Conservation (phyloP, 1,140 invertebrate genomes). For the Elysia chlorotica region DNA sequence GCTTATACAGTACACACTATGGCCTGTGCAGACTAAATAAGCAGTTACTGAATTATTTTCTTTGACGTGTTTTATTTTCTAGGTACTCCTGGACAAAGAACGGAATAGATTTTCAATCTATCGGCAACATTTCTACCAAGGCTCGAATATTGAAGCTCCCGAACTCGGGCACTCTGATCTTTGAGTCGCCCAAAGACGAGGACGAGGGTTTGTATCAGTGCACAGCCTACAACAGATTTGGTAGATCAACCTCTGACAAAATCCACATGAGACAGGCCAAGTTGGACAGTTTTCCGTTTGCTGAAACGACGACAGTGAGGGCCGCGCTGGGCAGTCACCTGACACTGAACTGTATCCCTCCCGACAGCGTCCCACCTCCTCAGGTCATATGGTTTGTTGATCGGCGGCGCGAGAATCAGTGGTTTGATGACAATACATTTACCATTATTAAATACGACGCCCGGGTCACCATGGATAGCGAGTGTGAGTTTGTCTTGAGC, state of each 20-base stretch:
- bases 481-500: too few relatives aligned
- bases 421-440: too few relatives aligned
- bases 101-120: slow-evolving; percentile 79
- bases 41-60: too few relatives aligned
- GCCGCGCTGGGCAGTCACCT: slow-evolving; percentile 33
- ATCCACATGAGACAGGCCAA: slow-evolving; percentile 43
- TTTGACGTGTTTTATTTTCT: slow-evolving; percentile 37
- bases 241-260: slow-evolving; percentile 64
- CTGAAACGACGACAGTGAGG: not conserved
- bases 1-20: too few relatives aligned
- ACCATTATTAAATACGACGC: slow-evolving; percentile 35
- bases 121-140: slow-evolving; percentile 69
- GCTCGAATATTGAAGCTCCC: slow-evolving; percentile 91
- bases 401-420: too few relatives aligned
- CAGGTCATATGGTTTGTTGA: slow-evolving; percentile 55
- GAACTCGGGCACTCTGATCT: slow-evolving; percentile 87
- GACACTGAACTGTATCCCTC: slow-evolving; percentile 46
- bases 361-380: slow-evolving; percentile 49
- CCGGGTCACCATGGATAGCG: slow-evolving; percentile 52
- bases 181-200: slow-evolving; percentile 85
- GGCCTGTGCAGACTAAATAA: too few relatives aligned
- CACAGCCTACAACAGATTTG: slow-evolving; percentile 93
- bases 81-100: slow-evolving; percentile 97
- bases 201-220: slow-evolving; percentile 95
- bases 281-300: slow-evolving; percentile 35